A percentile compares a stretch with the other conserved stretches of the same genome.
phyloP scores from a whole-genome alignment of 2,797 vertebrate species.

The Chloroceryle inda region DNA sequence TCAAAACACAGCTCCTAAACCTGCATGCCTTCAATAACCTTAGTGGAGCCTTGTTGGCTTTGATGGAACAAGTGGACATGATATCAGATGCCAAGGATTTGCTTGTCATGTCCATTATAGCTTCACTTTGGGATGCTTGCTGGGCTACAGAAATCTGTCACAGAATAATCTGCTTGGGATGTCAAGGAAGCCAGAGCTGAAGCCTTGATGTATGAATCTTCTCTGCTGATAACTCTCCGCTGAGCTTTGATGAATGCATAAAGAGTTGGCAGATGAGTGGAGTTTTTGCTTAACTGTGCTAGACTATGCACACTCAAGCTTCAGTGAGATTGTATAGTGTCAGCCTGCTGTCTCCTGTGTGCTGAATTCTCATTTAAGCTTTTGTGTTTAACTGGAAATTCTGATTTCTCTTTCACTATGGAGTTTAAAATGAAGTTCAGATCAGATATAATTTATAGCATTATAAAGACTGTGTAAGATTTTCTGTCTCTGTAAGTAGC shows the following conservation, averaged over 20 bases:
- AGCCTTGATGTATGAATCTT: slow-evolving; percentile 69
- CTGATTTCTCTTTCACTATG: slow-evolving; percentile 35
- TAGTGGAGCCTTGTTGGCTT: slow-evolving; percentile 28
- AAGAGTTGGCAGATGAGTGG: slow-evolving; percentile 64
- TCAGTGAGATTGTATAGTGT: slow-evolving; percentile 63
- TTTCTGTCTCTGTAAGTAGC: slow-evolving; percentile 59
- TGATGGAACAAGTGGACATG: slow-evolving; percentile 46
- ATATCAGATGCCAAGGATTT: slow-evolving; percentile 41
- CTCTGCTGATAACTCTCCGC: slow-evolving; percentile 59
- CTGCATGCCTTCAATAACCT: slow-evolving; percentile 33
- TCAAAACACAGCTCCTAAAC: slow-evolving; percentile 38
- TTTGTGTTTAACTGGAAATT: slow-evolving; percentile 70
- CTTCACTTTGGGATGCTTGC: slow-evolving; percentile 37
- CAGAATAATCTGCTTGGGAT: slow-evolving; percentile 60
- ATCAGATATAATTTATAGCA: slow-evolving; percentile 65
- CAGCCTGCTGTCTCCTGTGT: slow-evolving; percentile 66
- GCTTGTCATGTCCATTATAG: slow-evolving; percentile 34
- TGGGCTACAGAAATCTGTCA: slow-evolving; percentile 62
- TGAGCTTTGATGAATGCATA: slow-evolving; percentile 75
- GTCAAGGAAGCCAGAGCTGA: slow-evolving; percentile 58
- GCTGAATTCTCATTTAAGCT: slow-evolving; percentile 71
- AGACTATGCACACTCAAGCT: slow-evolving; percentile 57
- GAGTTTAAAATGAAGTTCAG: slow-evolving; percentile 73
- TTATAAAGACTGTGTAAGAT: slow-evolving; percentile 60
- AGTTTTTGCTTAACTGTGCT: slow-evolving; percentile 75